These are phyloP conservation scores for Lithobates pipiens DNA, from an alignment of 2,797 vertebrate genomes.

Conservation along the genomic window DNA sequence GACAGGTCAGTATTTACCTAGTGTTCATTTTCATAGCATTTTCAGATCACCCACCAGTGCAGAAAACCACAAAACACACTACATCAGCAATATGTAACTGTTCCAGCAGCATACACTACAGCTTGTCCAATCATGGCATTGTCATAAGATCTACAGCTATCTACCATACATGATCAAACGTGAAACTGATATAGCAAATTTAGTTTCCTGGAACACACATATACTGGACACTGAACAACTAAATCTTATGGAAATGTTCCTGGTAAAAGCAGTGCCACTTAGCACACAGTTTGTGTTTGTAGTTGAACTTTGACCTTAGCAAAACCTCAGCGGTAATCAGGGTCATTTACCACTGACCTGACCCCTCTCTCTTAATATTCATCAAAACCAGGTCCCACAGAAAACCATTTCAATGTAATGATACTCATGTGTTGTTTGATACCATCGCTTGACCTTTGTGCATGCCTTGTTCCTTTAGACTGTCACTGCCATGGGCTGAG, in stretches of 20 bases:
- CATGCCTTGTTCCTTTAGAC: constrained; percentile 24
- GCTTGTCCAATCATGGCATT: not conserved
- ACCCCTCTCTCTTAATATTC: constrained; percentile 44
- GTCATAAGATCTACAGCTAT: not conserved
- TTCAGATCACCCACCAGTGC: not conserved
- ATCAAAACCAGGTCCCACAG: constrained; percentile 26
- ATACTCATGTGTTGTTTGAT: constrained; percentile 33
- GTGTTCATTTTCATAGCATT: not conserved
- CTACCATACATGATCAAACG: not conserved
- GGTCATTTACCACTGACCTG: constrained; percentile 44
- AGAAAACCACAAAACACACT: no score
- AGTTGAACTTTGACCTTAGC: constrained; percentile 51
- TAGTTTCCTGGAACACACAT: not conserved
- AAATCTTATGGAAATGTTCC: constrained; percentile 7
- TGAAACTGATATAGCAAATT: not conserved
- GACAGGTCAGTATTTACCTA: not conserved
- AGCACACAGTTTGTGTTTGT: constrained; percentile 36
- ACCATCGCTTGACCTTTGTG: constrained; percentile 35
- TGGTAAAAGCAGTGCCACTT: constrained; percentile 1
- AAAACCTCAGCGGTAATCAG: constrained; percentile 25
- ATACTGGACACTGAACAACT: not conserved
- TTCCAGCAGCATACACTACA: not conserved
- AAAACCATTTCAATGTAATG: constrained; percentile 20
- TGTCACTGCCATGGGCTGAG: not conserved
- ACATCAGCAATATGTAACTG: not conserved